Conservation (phyloP, 2,113 vertebrate genomes). For the Mobula hypostoma region DNA sequence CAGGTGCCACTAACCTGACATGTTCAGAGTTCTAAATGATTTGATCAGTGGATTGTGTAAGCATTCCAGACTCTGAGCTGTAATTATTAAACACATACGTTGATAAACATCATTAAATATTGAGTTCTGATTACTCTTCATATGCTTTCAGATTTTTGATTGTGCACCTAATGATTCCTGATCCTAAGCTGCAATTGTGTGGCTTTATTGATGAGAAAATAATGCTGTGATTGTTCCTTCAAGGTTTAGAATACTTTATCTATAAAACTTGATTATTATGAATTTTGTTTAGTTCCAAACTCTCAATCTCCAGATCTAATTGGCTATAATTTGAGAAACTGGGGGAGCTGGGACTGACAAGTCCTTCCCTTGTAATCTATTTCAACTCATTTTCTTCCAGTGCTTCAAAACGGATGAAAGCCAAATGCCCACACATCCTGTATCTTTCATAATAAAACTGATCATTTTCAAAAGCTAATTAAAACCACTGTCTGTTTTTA, state of each 20-base stretch:
- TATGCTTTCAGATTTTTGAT: background rate
- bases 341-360: background rate
- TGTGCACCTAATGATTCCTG: background rate
- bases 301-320: background rate
- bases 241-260: background rate
- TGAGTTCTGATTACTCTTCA: background rate
- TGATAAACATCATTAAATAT: slow-evolving; percentile 3
- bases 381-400: background rate
- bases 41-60: slow-evolving; percentile 1
- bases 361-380: background rate
- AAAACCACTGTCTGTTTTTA: background rate
- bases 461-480: background rate
- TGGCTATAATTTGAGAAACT: background rate
- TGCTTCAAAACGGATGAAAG: background rate
- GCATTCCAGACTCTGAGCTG: background rate
- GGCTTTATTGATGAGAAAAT: background rate
- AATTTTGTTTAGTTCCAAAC: background rate
- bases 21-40: background rate
- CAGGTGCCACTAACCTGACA: background rate
- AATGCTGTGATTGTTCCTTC: background rate
- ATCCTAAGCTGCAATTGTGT: background rate
- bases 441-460: background rate
- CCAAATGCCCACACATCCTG: background rate
- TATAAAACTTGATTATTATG: background rate
- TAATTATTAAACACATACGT: background rate